A percentile compares a stretch with the other conserved stretches of the same genome.
phyloP scores from a whole-genome alignment of 2,888 invertebrate species.

The Dasysyrphus tricinctus region DNA sequence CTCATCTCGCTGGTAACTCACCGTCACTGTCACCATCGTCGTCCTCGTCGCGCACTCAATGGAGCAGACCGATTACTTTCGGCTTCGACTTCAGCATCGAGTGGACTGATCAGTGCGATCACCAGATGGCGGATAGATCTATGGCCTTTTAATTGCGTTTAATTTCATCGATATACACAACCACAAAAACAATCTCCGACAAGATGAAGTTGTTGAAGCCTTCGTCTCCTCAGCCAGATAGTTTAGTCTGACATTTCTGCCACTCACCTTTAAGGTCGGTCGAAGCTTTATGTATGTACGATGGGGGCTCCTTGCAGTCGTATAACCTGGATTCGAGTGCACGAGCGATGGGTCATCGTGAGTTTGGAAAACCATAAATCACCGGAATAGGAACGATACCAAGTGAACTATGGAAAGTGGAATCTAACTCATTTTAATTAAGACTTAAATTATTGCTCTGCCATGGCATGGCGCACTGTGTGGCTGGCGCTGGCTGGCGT shows the following conservation, averaged over 20 bases:
- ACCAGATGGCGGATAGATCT: conserved; percentile 71
- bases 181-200: conserved; percentile 39
- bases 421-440: conserved; percentile 68
- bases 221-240: conserved; percentile 29
- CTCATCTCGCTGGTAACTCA: conserved; percentile 49
- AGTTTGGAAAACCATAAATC: conserved; percentile 62
- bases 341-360: conserved; percentile 39
- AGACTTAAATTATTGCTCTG: conserved; percentile 55
- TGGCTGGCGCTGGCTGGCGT: not conserved
- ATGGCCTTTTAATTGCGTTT: conserved; percentile 74
- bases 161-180: conserved; percentile 45
- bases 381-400: conserved; percentile 28
- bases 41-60: conserved; percentile 1
- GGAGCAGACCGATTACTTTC: conserved; percentile 19
- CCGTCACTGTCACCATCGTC: conserved; percentile 29
- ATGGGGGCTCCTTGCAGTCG: conserved; percentile 6
- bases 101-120: conserved; percentile 20
- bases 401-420: conserved; percentile 22
- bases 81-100: conserved; percentile 15
- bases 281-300: not conserved
- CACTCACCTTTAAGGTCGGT: conserved; percentile 64
- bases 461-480: not conserved
- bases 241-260: conserved; percentile 66
- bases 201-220: conserved; percentile 63
- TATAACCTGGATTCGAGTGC: conserved; percentile 16